phyloP scores from a whole-genome alignment of 2,113 vertebrate species.

The Neotragus moschatus region DNA sequence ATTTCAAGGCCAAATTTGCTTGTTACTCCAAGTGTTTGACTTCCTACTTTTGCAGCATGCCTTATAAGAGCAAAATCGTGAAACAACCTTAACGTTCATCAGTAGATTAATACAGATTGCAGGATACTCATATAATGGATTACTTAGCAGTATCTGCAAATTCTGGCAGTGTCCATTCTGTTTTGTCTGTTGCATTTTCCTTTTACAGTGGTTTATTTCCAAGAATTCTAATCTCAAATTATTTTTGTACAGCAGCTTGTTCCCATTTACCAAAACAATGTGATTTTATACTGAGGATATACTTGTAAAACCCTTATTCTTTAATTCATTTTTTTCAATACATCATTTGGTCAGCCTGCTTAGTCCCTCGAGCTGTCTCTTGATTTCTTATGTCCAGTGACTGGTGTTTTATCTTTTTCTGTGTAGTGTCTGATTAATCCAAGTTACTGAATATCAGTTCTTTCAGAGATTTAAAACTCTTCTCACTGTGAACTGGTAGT shows the following conservation, averaged over 20 bases:
- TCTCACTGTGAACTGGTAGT: background rate
- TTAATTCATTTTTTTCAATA: background rate
- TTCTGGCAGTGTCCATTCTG: constrained; percentile 6
- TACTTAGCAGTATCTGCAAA: background rate
- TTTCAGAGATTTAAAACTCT: background rate
- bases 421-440: background rate
- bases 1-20: too few relatives aligned
- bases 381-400: background rate
- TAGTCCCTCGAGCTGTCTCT: background rate
- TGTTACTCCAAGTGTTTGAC: too few relatives aligned
- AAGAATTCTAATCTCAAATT: constrained; percentile 16
- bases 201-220: background rate
- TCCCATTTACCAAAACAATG: background rate
- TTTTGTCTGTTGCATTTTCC: constrained; percentile 17
- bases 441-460: background rate
- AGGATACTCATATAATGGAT: background rate
- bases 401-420: background rate
- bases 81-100: background rate
- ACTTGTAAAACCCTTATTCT: background rate
- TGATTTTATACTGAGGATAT: background rate
- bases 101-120: background rate
- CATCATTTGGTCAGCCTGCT: background rate
- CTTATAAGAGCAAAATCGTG: background rate
- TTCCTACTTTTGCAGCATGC: too few relatives aligned
- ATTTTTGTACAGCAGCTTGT: background rate